These are phyloP conservation scores for Aphaenogaster rudis DNA, from an alignment of 1,140 invertebrate species.

Conservation along the genomic window DNA sequence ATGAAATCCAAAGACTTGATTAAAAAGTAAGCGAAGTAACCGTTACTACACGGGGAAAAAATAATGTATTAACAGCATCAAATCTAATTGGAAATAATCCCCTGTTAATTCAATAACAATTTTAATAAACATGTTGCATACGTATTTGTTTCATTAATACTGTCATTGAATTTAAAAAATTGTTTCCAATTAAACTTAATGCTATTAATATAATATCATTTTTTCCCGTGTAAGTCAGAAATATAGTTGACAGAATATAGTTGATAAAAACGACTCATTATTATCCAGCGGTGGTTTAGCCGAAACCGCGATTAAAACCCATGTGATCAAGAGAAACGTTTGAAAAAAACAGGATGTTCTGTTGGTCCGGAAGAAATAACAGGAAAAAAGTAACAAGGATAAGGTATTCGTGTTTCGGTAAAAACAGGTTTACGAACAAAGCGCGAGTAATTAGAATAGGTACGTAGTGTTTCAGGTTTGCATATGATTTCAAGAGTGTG, in stretches of 20 bases:
- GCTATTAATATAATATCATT: no score
- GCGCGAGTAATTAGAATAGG: background rate
- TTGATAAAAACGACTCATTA: constrained; percentile 25
- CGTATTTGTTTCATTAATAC: no score
- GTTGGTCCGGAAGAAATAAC: background rate
- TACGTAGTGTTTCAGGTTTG: background rate
- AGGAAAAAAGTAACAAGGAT: background rate
- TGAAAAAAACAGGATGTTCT: constrained; percentile 20
- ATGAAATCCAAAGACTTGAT: background rate
- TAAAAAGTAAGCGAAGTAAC: background rate
- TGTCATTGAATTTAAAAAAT: no score
- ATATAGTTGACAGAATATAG: background rate
- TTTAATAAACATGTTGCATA: no score
- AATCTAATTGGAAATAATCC: no score
- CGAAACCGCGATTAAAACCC: constrained; percentile 58
- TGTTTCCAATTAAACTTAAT: no score
- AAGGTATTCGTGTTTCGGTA: background rate
- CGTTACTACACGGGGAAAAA: no score
- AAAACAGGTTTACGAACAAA: background rate
- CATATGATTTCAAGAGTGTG: background rate
- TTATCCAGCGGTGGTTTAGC: background rate
- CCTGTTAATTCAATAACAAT: no score
- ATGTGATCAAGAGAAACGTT: background rate
- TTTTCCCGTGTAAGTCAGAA: background rate
- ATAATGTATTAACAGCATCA: no score